Evolutionary conservation across 2,888 invertebrate species (phyloP).

Genomic region (Pediacus dermestoides): DNA sequence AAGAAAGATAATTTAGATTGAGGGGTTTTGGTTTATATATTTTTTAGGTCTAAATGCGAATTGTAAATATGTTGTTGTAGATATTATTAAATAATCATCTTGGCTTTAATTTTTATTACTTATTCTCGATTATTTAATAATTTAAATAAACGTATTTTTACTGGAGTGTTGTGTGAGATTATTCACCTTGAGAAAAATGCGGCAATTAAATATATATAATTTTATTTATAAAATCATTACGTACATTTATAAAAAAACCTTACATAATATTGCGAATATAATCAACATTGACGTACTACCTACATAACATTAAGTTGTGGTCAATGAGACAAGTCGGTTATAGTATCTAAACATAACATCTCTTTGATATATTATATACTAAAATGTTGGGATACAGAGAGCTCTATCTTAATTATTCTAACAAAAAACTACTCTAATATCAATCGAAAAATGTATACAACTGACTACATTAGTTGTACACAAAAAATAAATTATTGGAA

Average conservation of each 20-base stretch:
- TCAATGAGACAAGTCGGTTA: conserved; percentile 32
- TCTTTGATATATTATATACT: conserved; percentile 31
- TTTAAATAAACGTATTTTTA: background rate
- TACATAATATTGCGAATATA: conserved; percentile 44
- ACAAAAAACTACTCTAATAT: conserved; percentile 37
- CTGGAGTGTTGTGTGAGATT: too few relatives aligned
- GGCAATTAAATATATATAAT: too few relatives aligned
- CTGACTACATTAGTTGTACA: conserved; percentile 33
- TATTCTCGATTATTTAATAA: background rate
- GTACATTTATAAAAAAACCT: conserved; percentile 44
- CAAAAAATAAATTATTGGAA: conserved; percentile 31
- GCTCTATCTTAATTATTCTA: conserved; percentile 41
- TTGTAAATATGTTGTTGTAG: too few relatives aligned
- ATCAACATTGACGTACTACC: conserved; percentile 32
- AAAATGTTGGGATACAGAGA: conserved; percentile 45
- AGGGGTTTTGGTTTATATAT: too few relatives aligned
- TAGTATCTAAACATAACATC: conserved; percentile 35
- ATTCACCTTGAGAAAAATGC: too few relatives aligned
- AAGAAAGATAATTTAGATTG: too few relatives aligned
- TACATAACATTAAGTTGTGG: conserved; percentile 23
- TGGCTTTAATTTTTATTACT: background rate
- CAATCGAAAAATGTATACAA: conserved; percentile 37
- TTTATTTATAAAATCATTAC: conserved; percentile 44
- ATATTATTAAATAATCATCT: too few relatives aligned
- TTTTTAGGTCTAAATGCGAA: too few relatives aligned